phyloP scores from a whole-genome alignment of 2,113 vertebrate genomes.

The Toxotes chatareus region DNA sequence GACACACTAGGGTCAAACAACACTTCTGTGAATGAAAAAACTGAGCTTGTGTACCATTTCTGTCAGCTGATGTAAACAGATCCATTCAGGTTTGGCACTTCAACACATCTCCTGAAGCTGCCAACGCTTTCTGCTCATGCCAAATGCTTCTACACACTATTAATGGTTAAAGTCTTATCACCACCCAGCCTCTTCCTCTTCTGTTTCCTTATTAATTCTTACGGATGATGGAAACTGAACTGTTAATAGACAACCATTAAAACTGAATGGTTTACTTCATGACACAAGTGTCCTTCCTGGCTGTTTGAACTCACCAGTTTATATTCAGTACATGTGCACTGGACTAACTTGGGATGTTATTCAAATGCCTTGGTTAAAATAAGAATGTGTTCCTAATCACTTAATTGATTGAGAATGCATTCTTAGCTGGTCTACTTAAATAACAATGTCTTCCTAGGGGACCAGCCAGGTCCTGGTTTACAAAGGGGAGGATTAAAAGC shows the following conservation, averaged over 20 bases:
- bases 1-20: too few relatives aligned
- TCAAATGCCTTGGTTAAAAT: background rate
- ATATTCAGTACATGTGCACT: background rate
- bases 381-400: constrained; percentile 18
- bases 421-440: constrained; percentile 27
- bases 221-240: background rate
- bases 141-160: constrained; percentile 7
- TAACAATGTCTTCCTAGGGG: constrained; percentile 26
- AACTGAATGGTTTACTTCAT: background rate
- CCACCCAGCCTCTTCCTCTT: background rate
- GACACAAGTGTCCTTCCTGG: background rate
- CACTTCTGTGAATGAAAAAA: constrained; percentile 1
- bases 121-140: background rate
- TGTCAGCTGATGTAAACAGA: constrained; percentile 47
- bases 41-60: background rate
- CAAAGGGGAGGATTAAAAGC: constrained; percentile 23
- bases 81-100: constrained; percentile 8
- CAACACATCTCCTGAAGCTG: background rate
- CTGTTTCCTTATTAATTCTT: background rate
- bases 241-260: too few relatives aligned
- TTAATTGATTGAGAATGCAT: constrained; percentile 24
- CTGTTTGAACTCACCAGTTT: background rate
- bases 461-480: background rate
- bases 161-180: background rate
- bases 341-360: background rate